Evolutionary conservation across 2,113 vertebrate genomes (phyloP).

Genomic region (Peromyscus maniculatus): DNA sequence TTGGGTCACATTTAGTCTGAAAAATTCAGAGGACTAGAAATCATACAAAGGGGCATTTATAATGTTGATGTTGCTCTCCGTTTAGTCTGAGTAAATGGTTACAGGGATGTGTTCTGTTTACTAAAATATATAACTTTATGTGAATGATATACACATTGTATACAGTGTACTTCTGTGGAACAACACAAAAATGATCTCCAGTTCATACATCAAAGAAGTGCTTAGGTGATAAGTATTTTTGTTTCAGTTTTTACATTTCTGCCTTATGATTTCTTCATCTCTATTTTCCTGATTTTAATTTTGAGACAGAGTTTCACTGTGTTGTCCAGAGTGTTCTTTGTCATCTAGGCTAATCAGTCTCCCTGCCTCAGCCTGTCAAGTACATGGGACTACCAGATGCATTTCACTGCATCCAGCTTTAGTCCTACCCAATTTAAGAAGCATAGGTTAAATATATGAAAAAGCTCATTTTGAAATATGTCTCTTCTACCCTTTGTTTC

Average conservation of each 20-base stretch:
- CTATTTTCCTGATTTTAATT: neutral
- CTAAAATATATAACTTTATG: neutral
- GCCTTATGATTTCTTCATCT: neutral
- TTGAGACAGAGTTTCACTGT: neutral
- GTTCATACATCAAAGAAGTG: neutral
- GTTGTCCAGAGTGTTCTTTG: neutral
- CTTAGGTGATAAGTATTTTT: neutral
- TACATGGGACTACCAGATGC: neutral
- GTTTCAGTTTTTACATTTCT: neutral
- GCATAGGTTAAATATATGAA: neutral
- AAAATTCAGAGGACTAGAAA: neutral
- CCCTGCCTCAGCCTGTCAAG: neutral
- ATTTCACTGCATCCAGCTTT: neutral
- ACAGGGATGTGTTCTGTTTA: neutral
- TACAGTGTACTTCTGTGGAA: neutral
- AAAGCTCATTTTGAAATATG: neutral
- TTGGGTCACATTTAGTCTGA: neutral
- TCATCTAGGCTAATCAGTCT: neutral
- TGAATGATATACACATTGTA: neutral
- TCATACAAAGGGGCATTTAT: neutral
- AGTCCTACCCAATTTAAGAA: neutral
- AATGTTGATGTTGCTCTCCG: no score
- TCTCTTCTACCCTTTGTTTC: neutral
- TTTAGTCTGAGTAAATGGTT: neutral
- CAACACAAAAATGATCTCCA: neutral